Conservation (phyloP, 2,888 invertebrate species). For the Ethmia dodecea region DNA sequence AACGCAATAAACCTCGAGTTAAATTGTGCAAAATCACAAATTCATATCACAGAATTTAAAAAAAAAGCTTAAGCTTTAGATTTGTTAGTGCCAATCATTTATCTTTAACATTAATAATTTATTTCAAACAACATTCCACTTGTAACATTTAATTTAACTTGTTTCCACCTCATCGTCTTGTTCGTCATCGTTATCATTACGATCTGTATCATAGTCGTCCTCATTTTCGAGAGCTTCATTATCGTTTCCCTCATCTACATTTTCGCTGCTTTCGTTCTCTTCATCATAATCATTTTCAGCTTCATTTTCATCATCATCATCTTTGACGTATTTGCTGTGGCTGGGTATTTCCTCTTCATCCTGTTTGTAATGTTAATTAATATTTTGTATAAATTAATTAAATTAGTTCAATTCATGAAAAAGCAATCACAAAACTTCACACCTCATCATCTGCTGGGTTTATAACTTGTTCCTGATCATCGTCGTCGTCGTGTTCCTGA, state of each 20-base stretch:
- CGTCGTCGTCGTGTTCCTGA: constrained; percentile 36
- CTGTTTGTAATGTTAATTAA: constrained; percentile 10
- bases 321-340: constrained; percentile 9
- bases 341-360: constrained; percentile 27
- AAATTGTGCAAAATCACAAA: no score
- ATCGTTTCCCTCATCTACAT: constrained; percentile 24
- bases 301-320: constrained; percentile 28
- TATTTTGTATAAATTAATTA: no score
- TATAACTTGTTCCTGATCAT: constrained; percentile 38
- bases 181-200: constrained; percentile 32
- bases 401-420: not conserved
- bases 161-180: constrained; percentile 36
- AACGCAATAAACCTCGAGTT: no score
- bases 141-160: constrained; percentile 32
- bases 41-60: not conserved
- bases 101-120: not conserved
- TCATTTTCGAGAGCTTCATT: constrained; percentile 20
- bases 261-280: constrained; percentile 38
- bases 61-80: constrained; percentile 25
- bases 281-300: constrained; percentile 34
- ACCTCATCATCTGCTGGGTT: constrained; percentile 30
- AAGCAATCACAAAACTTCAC: constrained; percentile 21
- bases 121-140: not conserved
- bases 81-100: constrained; percentile 53
- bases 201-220: constrained; percentile 25